These are phyloP conservation scores for Scolopax bukidnonensis DNA, from an alignment of 2,797 vertebrate genomes.

Conservation along the genomic window DNA sequence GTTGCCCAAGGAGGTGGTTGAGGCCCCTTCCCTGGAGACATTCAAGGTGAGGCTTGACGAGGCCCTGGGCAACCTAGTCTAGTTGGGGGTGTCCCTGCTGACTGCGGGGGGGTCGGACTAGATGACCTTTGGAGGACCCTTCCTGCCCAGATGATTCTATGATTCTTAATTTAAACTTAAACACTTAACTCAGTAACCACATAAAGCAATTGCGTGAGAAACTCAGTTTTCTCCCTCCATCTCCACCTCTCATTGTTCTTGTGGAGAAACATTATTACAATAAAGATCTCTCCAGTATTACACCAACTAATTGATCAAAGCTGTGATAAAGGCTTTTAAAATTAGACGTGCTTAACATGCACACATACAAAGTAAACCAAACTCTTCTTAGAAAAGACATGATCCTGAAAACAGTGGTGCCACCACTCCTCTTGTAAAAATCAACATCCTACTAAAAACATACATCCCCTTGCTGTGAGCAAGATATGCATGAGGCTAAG, in stretches of 20 bases:
- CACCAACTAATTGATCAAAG: accelerated
- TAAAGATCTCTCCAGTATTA: not conserved
- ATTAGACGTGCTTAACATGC: not conserved
- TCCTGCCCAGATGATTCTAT: too few relatives aligned
- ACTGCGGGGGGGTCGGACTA: too few relatives aligned
- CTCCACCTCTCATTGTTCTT: not conserved
- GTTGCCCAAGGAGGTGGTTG: too few relatives aligned
- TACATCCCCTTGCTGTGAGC: not conserved
- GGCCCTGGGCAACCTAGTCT: too few relatives aligned
- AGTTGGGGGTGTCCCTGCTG: too few relatives aligned
- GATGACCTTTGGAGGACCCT: too few relatives aligned
- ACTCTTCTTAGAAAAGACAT: not conserved
- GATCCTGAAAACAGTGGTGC: not conserved
- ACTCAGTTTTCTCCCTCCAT: not conserved
- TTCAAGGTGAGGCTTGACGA: too few relatives aligned
- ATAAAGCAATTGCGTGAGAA: not conserved
- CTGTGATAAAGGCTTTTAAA: not conserved
- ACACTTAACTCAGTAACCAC: not conserved
- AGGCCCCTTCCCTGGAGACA: too few relatives aligned
- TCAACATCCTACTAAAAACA: not conserved
- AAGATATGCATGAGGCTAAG: not conserved
- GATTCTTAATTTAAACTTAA: not conserved
- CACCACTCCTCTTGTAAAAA: not conserved
- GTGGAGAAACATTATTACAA: not conserved
- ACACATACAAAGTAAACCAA: not conserved